These are phyloP conservation scores for Rhyacichthys aspro DNA, from an alignment of 2,797 vertebrate species.

Conservation along the genomic window DNA sequence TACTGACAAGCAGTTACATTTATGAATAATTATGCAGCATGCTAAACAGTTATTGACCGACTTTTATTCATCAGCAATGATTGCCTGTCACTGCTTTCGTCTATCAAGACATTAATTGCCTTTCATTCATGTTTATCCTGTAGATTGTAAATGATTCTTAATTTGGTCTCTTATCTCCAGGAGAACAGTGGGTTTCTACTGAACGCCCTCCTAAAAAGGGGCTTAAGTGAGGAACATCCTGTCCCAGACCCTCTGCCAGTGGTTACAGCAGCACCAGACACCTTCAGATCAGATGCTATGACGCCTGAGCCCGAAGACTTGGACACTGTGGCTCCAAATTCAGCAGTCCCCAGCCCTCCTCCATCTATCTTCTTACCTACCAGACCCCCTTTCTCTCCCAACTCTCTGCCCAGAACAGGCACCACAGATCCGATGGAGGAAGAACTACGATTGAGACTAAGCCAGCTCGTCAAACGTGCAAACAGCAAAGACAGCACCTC, in stretches of 20 bases:
- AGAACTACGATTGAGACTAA: conserved; percentile 80
- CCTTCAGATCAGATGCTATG: conserved; percentile 58
- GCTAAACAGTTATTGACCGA: no score
- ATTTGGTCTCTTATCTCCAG: conserved; percentile 43
- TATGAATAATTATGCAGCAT: no score
- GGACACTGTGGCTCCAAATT: conserved; percentile 60
- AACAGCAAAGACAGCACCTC: conserved; percentile 85
- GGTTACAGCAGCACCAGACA: conserved; percentile 46
- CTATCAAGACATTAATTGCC: no score
- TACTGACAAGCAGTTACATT: no score
- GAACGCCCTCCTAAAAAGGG: conserved; percentile 69
- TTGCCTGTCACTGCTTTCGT: no score
- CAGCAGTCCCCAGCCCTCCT: conserved; percentile 35
- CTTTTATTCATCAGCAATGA: no score
- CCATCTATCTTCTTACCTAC: conserved; percentile 18
- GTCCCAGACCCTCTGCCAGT: conserved; percentile 36
- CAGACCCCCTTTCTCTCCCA: conserved; percentile 12
- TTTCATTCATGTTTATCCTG: no score
- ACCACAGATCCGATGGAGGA: conserved; percentile 72
- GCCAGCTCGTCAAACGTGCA: conserved; percentile 81
- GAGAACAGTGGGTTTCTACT: conserved; percentile 78
- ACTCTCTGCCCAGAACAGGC: conserved; percentile 16
- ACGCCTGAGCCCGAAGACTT: conserved; percentile 63
- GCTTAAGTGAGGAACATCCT: conserved; percentile 69
- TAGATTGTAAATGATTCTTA: no score